Evolutionary conservation across 1,140 invertebrate genomes (phyloP).

Genomic region (Eriocheir sinensis): DNA sequence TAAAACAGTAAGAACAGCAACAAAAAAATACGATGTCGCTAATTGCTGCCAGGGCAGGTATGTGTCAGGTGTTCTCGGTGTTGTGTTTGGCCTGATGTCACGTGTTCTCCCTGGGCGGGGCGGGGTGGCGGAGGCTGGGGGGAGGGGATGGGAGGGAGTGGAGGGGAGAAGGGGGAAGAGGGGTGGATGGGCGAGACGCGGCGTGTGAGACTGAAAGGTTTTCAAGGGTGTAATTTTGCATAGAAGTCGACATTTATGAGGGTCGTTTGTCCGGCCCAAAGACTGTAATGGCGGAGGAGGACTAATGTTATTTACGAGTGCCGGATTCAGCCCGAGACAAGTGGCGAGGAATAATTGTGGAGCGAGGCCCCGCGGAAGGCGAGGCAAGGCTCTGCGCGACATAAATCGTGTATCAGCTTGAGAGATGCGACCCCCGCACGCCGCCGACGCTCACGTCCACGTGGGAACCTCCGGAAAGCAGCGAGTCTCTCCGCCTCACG

Average conservation of each 20-base stretch:
- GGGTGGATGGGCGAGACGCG: neutral
- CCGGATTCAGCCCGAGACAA: neutral
- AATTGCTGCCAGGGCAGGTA: too few relatives aligned
- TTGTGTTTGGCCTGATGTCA: too few relatives aligned
- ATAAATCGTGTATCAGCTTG: neutral
- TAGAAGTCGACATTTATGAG: neutral
- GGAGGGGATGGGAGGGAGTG: neutral
- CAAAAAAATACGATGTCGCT: too few relatives aligned
- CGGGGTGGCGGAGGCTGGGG: too few relatives aligned
- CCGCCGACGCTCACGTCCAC: too few relatives aligned
- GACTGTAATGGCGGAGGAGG: neutral
- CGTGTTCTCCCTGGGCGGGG: too few relatives aligned
- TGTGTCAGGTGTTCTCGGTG: too few relatives aligned
- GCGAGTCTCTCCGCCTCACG: too few relatives aligned
- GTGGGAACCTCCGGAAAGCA: too few relatives aligned
- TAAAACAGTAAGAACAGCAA: too few relatives aligned
- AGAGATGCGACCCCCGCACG: neutral
- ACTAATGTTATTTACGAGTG: neutral
- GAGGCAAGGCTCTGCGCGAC: neutral
- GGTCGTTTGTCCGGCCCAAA: neutral
- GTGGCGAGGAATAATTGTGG: neutral
- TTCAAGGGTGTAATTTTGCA: neutral
- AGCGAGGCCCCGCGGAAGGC: neutral
- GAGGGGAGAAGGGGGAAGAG: neutral
- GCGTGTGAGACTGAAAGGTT: neutral